phyloP scores from a whole-genome alignment of 2,113 vertebrate genomes.

The Thamnophis sirtalis region DNA sequence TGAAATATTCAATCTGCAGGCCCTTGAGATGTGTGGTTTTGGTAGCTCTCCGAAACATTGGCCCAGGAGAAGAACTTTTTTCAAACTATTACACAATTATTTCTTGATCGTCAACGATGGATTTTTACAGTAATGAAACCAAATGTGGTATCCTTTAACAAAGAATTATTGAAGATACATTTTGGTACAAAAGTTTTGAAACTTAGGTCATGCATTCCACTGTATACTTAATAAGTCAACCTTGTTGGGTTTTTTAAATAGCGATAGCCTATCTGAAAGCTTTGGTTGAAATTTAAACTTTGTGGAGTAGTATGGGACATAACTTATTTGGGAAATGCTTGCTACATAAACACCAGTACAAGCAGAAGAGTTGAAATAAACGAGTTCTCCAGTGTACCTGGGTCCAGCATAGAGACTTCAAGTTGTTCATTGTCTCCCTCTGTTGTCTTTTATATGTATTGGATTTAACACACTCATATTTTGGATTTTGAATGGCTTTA shows the following conservation, averaged over 20 bases:
- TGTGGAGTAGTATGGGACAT: background rate
- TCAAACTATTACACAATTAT: constrained; percentile 95
- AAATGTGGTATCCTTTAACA: background rate
- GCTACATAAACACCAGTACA: background rate
- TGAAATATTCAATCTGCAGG: constrained; percentile 56
- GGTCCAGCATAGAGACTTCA: background rate
- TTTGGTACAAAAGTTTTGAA: background rate
- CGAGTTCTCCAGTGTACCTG: background rate
- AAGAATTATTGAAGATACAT: background rate
- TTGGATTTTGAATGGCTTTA: background rate
- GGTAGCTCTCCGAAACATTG: constrained; percentile 81
- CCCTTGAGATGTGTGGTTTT: constrained; percentile 84
- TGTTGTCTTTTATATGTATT: background rate
- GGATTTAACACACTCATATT: background rate
- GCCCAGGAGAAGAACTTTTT: constrained; percentile 86
- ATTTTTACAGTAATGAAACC: constrained; percentile 3
- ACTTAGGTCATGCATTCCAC: background rate
- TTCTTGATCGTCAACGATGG: constrained; percentile 58
- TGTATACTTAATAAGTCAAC: background rate
- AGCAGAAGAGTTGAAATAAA: background rate
- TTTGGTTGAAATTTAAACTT: background rate
- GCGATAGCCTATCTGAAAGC: background rate
- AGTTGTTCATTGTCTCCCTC: background rate
- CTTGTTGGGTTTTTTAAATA: background rate
- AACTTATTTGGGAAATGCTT: background rate